A percentile compares a stretch with the other conserved stretches of the same genome.
These are phyloP conservation scores for Colaptes auratus DNA, from an alignment of 2,113 vertebrate species.

Conservation along the genomic window DNA sequence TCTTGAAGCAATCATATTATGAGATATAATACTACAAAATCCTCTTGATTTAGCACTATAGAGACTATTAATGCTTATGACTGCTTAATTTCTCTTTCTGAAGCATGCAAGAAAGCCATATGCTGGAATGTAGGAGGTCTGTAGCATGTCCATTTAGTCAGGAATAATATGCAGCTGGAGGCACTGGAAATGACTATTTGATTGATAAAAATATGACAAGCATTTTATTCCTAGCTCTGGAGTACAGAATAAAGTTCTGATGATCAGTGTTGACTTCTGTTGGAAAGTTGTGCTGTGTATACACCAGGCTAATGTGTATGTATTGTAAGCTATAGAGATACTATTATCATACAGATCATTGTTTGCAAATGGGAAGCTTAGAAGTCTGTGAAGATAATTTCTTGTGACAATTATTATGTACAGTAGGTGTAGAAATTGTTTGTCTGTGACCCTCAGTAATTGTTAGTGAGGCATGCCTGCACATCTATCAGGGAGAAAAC, in stretches of 20 bases:
- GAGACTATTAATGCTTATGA: slow-evolving; percentile 13
- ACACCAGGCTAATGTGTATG: slow-evolving; percentile 19
- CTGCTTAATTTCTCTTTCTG: slow-evolving; percentile 35
- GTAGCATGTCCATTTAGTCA: slow-evolving; percentile 46
- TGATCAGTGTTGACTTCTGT: background rate
- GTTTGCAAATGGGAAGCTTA: slow-evolving; percentile 40
- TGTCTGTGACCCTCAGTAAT: slow-evolving; percentile 50
- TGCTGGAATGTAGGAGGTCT: slow-evolving; percentile 33
- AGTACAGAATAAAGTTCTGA: slow-evolving; percentile 27
- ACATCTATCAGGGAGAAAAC: slow-evolving; percentile 39
- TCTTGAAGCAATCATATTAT: slow-evolving; percentile 14
- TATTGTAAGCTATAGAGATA: slow-evolving; percentile 21
- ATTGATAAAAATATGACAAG: slow-evolving; percentile 20
- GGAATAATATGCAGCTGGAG: slow-evolving; percentile 42
- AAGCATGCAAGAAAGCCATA: background rate
- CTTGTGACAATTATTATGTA: slow-evolving; percentile 64
- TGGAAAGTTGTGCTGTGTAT: slow-evolving; percentile 17
- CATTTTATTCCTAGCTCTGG: slow-evolving; percentile 26
- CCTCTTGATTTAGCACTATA: slow-evolving; percentile 1
- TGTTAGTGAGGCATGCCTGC: slow-evolving; percentile 35
- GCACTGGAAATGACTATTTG: slow-evolving; percentile 10
- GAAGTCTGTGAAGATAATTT: slow-evolving; percentile 53
- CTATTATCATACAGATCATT: slow-evolving; percentile 52
- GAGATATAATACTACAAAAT: slow-evolving; percentile 3
- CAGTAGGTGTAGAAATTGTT: slow-evolving; percentile 51